phyloP scores from a whole-genome alignment of 2,888 invertebrate species.

The Abscondita cerata region DNA sequence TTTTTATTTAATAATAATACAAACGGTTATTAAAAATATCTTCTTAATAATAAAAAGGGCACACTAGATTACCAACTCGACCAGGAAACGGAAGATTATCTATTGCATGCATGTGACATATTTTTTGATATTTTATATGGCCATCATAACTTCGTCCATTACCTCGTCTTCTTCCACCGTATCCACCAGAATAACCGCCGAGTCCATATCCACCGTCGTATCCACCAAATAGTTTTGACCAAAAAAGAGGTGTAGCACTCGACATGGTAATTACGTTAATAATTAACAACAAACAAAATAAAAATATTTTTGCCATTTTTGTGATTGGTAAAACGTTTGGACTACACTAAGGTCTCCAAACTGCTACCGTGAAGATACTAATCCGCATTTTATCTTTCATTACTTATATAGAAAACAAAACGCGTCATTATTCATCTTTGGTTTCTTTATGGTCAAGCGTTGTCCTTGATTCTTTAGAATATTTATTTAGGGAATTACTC shows the following conservation, averaged over 20 bases:
- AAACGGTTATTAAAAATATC: not conserved
- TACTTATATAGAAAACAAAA: too few relatives aligned
- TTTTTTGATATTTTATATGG: constrained; percentile 69
- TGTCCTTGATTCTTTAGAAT: too few relatives aligned
- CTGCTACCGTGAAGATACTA: too few relatives aligned
- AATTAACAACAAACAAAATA: too few relatives aligned
- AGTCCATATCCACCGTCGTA: constrained; percentile 1
- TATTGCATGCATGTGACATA: constrained; percentile 72
- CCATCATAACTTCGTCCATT: constrained; percentile 47
- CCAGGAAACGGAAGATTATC: constrained; percentile 67
- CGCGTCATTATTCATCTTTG: too few relatives aligned
- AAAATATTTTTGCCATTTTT: too few relatives aligned
- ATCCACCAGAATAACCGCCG: constrained; percentile 5
- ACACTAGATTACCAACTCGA: constrained; percentile 43
- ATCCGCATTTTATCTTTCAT: too few relatives aligned
- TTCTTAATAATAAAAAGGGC: constrained; percentile 25
- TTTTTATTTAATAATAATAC: not conserved
- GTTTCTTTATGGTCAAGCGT: too few relatives aligned
- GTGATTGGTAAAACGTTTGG: too few relatives aligned
- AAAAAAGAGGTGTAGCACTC: not conserved
- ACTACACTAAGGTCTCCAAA: too few relatives aligned
- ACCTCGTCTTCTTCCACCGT: constrained; percentile 20
- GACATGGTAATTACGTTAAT: not conserved
- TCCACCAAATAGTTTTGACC: constrained; percentile 3
- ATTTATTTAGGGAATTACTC: too few relatives aligned